A percentile compares a stretch with the other conserved stretches of the same genome.
phyloP scores from a whole-genome alignment of 2,113 vertebrate species.

The Ochotona curzoniae region DNA sequence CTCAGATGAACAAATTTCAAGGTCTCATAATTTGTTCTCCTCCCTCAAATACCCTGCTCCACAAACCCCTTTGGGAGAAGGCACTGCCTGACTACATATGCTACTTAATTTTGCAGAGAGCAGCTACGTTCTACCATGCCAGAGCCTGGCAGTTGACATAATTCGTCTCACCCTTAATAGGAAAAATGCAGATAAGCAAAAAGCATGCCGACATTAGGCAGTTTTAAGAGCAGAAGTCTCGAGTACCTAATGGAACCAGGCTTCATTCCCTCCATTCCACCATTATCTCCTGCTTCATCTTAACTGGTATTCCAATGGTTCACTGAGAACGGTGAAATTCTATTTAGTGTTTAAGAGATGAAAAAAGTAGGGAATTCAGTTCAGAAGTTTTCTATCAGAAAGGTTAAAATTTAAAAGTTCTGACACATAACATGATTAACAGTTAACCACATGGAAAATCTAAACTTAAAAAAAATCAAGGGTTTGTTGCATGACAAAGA shows the following conservation, averaged over 20 bases:
- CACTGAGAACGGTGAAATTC: not conserved
- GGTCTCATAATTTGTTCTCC: not conserved
- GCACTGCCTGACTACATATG: not conserved
- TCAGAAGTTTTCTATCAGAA: slow-evolving; percentile 34
- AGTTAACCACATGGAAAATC: slow-evolving; percentile 43
- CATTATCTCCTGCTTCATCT: not conserved
- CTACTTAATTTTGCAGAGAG: slow-evolving; percentile 46
- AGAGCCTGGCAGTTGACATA: not conserved
- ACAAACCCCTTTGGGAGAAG: not conserved
- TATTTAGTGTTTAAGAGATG: not conserved
- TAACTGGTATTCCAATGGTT: not conserved
- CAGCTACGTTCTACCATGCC: not conserved
- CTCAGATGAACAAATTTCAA: not conserved
- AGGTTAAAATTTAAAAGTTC: slow-evolving; percentile 58
- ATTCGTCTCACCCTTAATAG: not conserved
- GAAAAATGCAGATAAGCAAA: slow-evolving; percentile 6
- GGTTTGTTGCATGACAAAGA: not conserved
- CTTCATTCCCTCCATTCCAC: too few relatives aligned
- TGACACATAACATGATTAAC: slow-evolving; percentile 31
- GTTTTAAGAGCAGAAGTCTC: not conserved
- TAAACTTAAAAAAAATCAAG: not conserved
- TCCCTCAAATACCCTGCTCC: not conserved
- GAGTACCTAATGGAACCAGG: not conserved
- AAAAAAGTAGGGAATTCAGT: not conserved
- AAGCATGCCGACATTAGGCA: not conserved